Percentiles rank a stretch among this genome's conserved stretches.
These are phyloP conservation scores for Meteorus cinctellus DNA, from an alignment of 2,888 invertebrate species.

Conservation along the genomic window DNA sequence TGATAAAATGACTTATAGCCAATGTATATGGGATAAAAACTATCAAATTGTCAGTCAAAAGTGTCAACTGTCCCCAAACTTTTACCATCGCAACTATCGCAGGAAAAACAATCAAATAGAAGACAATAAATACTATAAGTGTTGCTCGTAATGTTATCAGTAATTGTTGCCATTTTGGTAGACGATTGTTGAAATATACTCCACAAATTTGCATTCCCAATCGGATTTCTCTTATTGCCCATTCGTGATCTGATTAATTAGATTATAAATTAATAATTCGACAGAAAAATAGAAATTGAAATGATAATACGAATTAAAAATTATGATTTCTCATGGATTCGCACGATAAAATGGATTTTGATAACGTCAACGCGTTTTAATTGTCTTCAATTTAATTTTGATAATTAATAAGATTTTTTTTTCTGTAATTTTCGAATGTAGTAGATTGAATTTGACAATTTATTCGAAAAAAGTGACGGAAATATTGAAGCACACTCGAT, in stretches of 20 bases:
- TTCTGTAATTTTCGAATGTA: too few species aligned
- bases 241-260: slow-evolving; percentile 43
- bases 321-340: too few species aligned
- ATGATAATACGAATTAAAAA: too few species aligned
- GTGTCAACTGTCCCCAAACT: slow-evolving; percentile 43
- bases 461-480: too few species aligned
- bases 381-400: too few species aligned
- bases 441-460: too few species aligned
- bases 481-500: too few species aligned
- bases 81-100: slow-evolving; percentile 34
- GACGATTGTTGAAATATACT: slow-evolving; percentile 34
- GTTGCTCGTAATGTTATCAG: slow-evolving; percentile 32
- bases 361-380: too few species aligned
- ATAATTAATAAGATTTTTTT: too few species aligned
- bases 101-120: slow-evolving; percentile 38
- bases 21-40: slow-evolving; percentile 36
- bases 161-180: slow-evolving; percentile 11
- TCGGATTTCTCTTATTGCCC: slow-evolving; percentile 45
- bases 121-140: slow-evolving; percentile 6
- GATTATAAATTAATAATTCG: too few species aligned
- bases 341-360: too few species aligned
- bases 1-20: slow-evolving; percentile 37
- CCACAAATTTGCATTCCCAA: slow-evolving; percentile 43
- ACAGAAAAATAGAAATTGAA: too few species aligned
- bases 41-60: slow-evolving; percentile 45